Percentiles rank a stretch among this genome's conserved stretches.
Evolutionary conservation across 23 tunicate genomes (phyloP).

Genomic region (Halocynthia roretzi): DNA sequence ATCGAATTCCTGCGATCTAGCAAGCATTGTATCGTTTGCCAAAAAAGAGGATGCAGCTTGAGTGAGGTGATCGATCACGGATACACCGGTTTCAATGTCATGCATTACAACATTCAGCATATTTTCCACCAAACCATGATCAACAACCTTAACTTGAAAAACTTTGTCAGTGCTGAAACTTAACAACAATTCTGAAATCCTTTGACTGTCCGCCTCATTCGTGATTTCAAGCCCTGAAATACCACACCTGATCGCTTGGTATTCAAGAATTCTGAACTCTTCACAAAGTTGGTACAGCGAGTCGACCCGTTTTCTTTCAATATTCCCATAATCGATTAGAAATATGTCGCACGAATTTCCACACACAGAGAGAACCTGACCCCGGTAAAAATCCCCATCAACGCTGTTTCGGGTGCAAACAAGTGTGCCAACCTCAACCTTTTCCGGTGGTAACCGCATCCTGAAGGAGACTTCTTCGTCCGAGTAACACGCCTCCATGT

Average conservation of each 20-base stretch:
- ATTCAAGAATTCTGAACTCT: constrained; percentile 22
- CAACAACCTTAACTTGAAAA: constrained; percentile 3
- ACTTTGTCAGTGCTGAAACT: neutral
- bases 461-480: neutral
- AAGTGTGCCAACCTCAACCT: constrained; percentile 17
- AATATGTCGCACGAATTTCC: constrained; percentile 19
- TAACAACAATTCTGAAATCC: neutral
- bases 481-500: neutral
- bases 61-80: neutral
- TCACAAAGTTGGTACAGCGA: constrained; percentile 26
- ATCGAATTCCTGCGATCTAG: constrained; percentile 8
- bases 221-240: constrained; percentile 20
- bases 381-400: constrained; percentile 49
- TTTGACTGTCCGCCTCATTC: neutral
- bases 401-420: constrained; percentile 30
- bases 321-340: constrained; percentile 46
- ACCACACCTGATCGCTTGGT: constrained; percentile 40
- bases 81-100: neutral
- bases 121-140: constrained; percentile 1
- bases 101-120: neutral
- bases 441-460: neutral
- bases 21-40: constrained; percentile 10
- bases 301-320: constrained; percentile 30
- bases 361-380: constrained; percentile 18
- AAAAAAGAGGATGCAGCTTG: neutral